A percentile compares a stretch with the other conserved stretches of the same genome.
Evolutionary conservation across 2,797 vertebrate genomes (phyloP).

Genomic region (Aulostomus chinensis): DNA sequence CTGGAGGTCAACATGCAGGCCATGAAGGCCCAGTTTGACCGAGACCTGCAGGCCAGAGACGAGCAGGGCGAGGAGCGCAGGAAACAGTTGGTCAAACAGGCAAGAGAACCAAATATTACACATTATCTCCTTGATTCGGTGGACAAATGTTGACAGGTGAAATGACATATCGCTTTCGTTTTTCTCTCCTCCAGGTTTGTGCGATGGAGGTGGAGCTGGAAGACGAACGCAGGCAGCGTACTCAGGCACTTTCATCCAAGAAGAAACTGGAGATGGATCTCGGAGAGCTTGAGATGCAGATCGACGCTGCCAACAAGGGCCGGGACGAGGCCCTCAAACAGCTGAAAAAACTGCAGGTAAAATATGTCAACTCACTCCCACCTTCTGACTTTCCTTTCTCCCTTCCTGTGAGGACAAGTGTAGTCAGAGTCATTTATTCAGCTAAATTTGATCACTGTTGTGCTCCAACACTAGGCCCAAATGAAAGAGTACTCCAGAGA

Average conservation of each 20-base stretch:
- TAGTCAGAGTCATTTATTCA: too few species aligned
- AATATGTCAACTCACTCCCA: not conserved
- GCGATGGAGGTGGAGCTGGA: conserved; percentile 95
- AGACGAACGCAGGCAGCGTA: conserved; percentile 90
- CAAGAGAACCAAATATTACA: conserved; percentile 44
- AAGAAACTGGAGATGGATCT: conserved; percentile 96
- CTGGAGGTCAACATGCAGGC: conserved; percentile 99
- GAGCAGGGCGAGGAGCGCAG: conserved; percentile 96
- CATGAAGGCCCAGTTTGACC: conserved; percentile 94
- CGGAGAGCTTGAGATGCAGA: conserved; percentile 87
- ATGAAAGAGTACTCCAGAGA: conserved; percentile 92
- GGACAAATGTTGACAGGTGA: too few species aligned
- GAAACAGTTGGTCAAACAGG: conserved; percentile 93
- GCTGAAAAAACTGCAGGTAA: conserved; percentile 93
- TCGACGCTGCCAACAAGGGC: conserved; percentile 88
- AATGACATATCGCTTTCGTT: too few species aligned
- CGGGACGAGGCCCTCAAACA: conserved; percentile 96
- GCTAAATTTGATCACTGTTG: not conserved
- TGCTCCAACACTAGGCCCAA: conserved; percentile 72
- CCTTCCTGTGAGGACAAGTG: too few species aligned
- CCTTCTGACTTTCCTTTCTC: not conserved
- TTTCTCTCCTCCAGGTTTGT: conserved; percentile 81
- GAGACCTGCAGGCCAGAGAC: conserved; percentile 91
- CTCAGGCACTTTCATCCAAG: conserved; percentile 84
- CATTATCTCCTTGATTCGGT: too few species aligned